Percentiles rank a stretch among this genome's conserved stretches.
Evolutionary conservation across 2,113 vertebrate species (phyloP).

Genomic region (Pelusios castaneus): DNA sequence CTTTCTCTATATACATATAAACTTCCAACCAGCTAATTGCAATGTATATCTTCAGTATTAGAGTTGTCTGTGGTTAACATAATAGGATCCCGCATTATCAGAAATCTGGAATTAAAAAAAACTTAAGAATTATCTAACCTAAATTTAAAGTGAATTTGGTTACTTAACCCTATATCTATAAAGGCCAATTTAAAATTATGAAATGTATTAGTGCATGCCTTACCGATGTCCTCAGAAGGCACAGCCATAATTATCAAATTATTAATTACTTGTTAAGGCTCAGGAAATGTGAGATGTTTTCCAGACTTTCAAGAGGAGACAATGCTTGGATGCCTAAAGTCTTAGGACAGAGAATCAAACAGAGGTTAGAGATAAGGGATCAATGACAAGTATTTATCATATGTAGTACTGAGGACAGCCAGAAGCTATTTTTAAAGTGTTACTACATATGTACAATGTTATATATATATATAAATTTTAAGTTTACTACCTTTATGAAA

Average conservation of each 20-base stretch:
- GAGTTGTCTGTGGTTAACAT: background rate
- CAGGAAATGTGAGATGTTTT: too few species aligned
- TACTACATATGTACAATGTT: background rate
- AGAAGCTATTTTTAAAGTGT: too few species aligned
- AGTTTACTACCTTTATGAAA: background rate
- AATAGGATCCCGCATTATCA: background rate
- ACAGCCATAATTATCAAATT: too few species aligned
- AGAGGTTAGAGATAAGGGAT: background rate
- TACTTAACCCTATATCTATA: background rate
- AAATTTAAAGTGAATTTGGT: too few species aligned
- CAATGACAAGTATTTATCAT: background rate
- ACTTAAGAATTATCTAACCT: background rate
- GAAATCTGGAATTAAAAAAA: background rate
- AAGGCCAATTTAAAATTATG: background rate
- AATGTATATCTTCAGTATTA: conserved; percentile 19
- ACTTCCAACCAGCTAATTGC: background rate
- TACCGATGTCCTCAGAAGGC: too few species aligned
- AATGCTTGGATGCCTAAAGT: background rate
- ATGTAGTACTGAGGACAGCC: too few species aligned
- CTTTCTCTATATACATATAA: background rate
- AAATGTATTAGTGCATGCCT: too few species aligned
- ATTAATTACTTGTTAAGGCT: too few species aligned
- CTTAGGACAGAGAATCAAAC: background rate
- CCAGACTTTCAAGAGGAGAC: too few species aligned
- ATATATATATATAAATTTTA: too few species aligned